Conservation (phyloP, 2,797 vertebrate genomes). For the Molossus molossus region DNA sequence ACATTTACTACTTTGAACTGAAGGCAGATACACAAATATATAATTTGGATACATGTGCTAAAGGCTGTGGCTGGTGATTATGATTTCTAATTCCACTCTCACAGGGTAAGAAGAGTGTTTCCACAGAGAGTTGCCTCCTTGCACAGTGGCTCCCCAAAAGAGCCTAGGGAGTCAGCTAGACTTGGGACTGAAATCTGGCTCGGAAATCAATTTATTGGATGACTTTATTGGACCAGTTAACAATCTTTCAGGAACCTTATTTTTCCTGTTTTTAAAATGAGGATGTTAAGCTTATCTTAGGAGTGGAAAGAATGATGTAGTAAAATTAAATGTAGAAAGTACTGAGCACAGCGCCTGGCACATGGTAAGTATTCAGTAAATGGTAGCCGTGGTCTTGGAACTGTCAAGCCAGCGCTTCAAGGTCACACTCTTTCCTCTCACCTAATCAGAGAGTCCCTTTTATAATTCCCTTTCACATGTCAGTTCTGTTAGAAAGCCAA, state of each 20-base stretch:
- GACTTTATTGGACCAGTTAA: background rate
- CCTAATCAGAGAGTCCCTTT: background rate
- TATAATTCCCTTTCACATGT: background rate
- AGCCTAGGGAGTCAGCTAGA: background rate
- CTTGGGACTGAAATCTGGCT: background rate
- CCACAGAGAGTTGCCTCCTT: background rate
- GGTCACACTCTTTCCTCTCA: background rate
- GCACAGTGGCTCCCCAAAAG: background rate
- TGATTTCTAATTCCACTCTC: background rate
- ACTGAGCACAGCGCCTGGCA: background rate
- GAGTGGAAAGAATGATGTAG: background rate
- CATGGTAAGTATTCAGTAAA: background rate
- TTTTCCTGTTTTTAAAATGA: conserved; percentile 6
- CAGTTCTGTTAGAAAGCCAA: background rate
- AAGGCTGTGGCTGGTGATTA: background rate
- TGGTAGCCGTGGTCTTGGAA: background rate
- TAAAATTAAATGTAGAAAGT: background rate
- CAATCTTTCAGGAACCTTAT: background rate
- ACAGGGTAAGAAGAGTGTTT: background rate
- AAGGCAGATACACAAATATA: background rate
- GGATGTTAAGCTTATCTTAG: background rate
- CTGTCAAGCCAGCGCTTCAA: background rate
- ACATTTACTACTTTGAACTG: background rate
- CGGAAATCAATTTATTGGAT: background rate
- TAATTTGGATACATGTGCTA: background rate